Evolutionary conservation across 2,113 vertebrate genomes (phyloP).

Genomic region (Gymnogyps californianus): DNA sequence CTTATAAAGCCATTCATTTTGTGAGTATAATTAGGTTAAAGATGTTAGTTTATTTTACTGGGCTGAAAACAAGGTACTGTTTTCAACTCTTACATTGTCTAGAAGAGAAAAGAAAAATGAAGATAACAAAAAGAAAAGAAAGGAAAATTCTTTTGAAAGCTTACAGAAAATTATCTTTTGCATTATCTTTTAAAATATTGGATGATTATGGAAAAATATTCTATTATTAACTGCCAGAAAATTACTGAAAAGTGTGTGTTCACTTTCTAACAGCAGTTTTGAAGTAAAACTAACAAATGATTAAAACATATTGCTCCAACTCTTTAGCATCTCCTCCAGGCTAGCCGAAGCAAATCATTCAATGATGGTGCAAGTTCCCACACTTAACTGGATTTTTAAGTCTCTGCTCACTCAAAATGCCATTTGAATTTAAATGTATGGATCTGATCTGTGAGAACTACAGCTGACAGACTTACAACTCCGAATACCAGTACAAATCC

Average conservation of each 20-base stretch:
- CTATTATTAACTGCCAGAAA: background rate
- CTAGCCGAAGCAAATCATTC: background rate
- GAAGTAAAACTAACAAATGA: background rate
- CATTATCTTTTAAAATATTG: background rate
- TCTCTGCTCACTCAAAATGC: background rate
- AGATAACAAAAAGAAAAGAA: background rate
- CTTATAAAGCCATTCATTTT: background rate
- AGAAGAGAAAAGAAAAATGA: background rate
- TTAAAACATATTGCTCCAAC: background rate
- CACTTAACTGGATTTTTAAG: background rate
- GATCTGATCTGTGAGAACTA: background rate
- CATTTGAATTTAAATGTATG: background rate
- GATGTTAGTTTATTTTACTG: background rate
- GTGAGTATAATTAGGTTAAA: background rate
- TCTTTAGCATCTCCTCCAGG: fast-evolving
- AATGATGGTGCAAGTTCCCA: background rate
- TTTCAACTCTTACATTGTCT: background rate
- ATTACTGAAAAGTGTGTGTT: background rate
- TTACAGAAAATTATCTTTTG: background rate
- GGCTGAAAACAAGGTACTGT: background rate
- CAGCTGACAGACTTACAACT: background rate
- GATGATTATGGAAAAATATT: background rate
- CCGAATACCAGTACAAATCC: background rate
- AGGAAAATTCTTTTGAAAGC: background rate
- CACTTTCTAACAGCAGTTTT: background rate